phyloP scores from a whole-genome alignment of 2,888 invertebrate species.

The Meghimatium bilineatum region DNA sequence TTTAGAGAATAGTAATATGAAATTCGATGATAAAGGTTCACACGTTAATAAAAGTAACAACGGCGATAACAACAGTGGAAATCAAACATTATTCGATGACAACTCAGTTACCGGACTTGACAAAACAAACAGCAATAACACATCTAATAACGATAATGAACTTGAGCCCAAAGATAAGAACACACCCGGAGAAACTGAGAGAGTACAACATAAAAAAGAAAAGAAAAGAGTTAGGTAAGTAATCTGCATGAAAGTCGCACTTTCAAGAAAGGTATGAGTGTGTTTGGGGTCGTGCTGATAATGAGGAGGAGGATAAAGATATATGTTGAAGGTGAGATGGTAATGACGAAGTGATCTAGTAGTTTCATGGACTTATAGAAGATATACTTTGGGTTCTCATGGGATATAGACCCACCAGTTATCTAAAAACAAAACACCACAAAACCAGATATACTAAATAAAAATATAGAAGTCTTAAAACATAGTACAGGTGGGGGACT shows the following conservation, averaged over 20 bases:
- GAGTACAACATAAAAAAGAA: not conserved
- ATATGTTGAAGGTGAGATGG: no score
- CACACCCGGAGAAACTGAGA: not conserved
- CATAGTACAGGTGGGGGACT: no score
- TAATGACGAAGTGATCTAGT: no score
- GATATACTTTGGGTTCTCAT: no score
- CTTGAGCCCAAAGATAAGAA: no score
- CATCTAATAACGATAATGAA: not conserved
- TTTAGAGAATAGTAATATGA: not conserved
- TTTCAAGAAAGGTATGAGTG: not conserved
- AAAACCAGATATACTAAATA: no score
- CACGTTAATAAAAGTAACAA: not conserved
- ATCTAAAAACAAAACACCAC: no score
- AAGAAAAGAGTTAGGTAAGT: slow-evolving; percentile 9
- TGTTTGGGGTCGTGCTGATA: not conserved
- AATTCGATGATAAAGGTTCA: not conserved
- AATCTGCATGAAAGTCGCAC: not conserved
- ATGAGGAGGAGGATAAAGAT: not conserved
- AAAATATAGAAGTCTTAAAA: no score
- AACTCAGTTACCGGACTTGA: no score
- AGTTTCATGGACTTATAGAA: no score
- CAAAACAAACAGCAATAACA: no score
- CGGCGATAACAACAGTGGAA: not conserved
- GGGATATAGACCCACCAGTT: no score
- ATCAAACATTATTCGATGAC: not conserved